Evolutionary conservation across 2,888 invertebrate species (phyloP).

Genomic region (Archips crataeganus): DNA sequence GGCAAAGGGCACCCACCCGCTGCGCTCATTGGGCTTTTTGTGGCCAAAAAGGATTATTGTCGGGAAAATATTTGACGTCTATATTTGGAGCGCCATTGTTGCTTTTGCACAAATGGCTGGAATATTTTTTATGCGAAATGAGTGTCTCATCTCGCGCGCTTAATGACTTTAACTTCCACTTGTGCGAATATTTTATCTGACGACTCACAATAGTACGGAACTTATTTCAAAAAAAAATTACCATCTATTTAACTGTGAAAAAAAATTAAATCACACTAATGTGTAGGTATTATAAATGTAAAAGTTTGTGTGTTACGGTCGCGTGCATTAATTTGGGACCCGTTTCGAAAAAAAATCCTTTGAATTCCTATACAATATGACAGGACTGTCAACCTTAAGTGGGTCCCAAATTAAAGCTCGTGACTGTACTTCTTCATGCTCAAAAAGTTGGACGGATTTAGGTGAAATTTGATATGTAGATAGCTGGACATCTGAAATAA

Average conservation of each 20-base stretch:
- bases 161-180: constrained; percentile 2
- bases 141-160: not conserved
- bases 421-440: no score
- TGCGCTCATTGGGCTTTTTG: constrained; percentile 64
- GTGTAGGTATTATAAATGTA: no score
- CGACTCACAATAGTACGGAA: not conserved
- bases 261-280: constrained; percentile 6
- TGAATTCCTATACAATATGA: no score
- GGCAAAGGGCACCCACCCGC: constrained; percentile 79
- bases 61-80: constrained; percentile 64
- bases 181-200: not conserved
- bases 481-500: no score
- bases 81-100: constrained; percentile 50
- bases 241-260: constrained; percentile 29
- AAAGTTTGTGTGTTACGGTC: no score
- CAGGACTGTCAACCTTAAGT: no score
- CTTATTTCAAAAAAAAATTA: not conserved
- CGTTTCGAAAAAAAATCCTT: no score
- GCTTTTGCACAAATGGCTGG: constrained; percentile 36
- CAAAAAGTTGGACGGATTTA: no score
- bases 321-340: no score
- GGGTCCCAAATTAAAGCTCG: no score
- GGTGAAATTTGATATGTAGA: no score
- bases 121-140: constrained; percentile 24
- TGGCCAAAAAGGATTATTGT: constrained; percentile 63